Base-by-base conservation (phyloP, 2,888 invertebrate species). In the Chouioia cunea region DNA sequence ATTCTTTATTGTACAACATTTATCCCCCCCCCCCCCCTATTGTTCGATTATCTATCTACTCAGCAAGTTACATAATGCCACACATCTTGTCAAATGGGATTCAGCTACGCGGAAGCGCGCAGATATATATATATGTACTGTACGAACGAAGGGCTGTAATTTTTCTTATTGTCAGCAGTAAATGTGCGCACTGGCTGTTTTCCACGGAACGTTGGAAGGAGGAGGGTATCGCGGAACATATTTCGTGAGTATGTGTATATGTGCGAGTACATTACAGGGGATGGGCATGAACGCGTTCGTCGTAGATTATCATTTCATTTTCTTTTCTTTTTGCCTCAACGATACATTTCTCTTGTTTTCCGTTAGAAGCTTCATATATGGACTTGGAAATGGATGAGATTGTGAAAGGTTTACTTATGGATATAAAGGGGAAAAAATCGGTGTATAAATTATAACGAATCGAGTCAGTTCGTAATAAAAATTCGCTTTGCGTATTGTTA, bases 151-250 rank as follows among this genome's bases (percentile, higher is more conserved):
- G 36, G 8, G 20, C 53, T 58, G 58, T 58, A 69, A 69, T 70
- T 60, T 65, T 70, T 70, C 70, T 60, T 53, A 65, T 70, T 62
- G 60, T 65, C 60, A 65, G 60, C 36, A 20, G 46, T 47, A 58
- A 58, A 4, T 8, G 2, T 47, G 23, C 8, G 18, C 50, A 58
- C 54, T 18, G n/a, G 22, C 43, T 2, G 46, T 8, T 8, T 46
- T 15, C 12, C 8, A 47, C 52, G 12, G 48, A 16, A 8, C 16
- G 16, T n/a, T 20, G 14, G 6, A 27, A 12, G 18, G 56, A 58
- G 64, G 18, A 15, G 3, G 52, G 15, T 18, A 23, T 22, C 52
- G 46, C 27, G 22, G 64, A 59, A n/a, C 16, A 12, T 68, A 43
- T 54, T 54, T 27, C 14, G 14, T 27, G 4, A 6, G 8, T n/a